Evolutionary conservation across 2,113 vertebrate genomes (phyloP).

Genomic region (Hystrix cristata): DNA sequence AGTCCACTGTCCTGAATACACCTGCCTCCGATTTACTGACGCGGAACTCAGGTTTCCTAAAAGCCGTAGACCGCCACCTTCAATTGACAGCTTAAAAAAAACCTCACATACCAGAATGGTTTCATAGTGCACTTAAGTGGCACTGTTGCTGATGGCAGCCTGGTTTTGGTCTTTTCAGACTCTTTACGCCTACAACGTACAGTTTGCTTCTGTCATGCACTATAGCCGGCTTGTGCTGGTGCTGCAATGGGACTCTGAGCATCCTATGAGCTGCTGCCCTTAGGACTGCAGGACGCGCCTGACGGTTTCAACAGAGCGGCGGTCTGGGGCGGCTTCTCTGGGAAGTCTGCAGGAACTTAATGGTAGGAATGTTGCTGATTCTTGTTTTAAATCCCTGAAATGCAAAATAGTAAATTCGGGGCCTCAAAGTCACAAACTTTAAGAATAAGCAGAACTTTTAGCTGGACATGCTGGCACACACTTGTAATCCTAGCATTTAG

Average conservation of each 20-base stretch:
- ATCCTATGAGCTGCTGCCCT: accelerated
- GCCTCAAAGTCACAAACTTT: neutral
- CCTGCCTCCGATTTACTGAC: neutral
- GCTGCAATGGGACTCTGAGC: accelerated
- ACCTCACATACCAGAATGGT: neutral
- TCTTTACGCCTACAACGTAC: neutral
- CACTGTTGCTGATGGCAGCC: neutral
- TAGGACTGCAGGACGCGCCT: constrained; percentile 85
- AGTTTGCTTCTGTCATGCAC: neutral
- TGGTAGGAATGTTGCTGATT: constrained; percentile 88
- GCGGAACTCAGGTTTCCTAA: neutral
- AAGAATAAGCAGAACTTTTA: constrained; percentile 26
- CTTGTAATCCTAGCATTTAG: neutral
- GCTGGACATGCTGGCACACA: neutral
- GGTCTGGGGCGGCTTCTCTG: constrained; percentile 90
- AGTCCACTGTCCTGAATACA: neutral
- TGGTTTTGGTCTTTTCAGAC: neutral
- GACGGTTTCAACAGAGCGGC: constrained; percentile 78
- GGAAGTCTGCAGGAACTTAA: constrained; percentile 94
- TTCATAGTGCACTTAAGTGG: constrained; percentile 39
- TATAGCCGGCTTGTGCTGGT: accelerated
- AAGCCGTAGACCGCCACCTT: neutral
- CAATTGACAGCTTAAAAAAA: neutral
- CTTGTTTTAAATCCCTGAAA: constrained; percentile 93
- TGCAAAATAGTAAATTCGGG: constrained; percentile 61